Base-by-base conservation (phyloP, 2,113 vertebrate genomes). In the Actenoides lindsayi region DNA sequence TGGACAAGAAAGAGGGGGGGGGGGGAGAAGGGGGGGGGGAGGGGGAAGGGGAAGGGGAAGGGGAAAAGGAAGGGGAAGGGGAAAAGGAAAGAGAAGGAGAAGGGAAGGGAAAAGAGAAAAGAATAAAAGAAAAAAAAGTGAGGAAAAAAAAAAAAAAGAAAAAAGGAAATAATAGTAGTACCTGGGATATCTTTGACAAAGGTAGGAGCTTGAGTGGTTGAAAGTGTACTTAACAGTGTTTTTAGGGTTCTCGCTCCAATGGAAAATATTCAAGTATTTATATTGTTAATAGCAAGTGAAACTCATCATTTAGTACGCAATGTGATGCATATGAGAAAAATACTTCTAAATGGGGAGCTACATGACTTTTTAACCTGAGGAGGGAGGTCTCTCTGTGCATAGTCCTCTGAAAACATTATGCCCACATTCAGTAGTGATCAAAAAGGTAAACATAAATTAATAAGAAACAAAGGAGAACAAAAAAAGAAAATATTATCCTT, bases 91-190 rank as follows among this genome's bases (percentile, higher is more conserved):
- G 9, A 12, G 30, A 56, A 30, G 51, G 54, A 56, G 30, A 56
- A 17, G 17, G 27, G 6, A 3, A 54, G 27, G 9, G 8, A 9
- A 16, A 37, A 30, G 6, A 6, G 3, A 5, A 33, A 20, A 6
- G 5, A 7, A 2, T 4, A 6, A 5, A 13, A 12, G 2, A 8
- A 3, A 12, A 31, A 10, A 8, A 37, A 37, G 37, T 37, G 37
- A 37, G 37, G 8, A 8, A 13, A 16, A 12, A 8, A 9, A 39
- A 6, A 18, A 9, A 13, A 24, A 9, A 5, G 11, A 39, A 25
- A 48, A 9, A 21, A 9, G 7, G 50, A 51, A 51, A 51, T 51
- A 51, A 51, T 13, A 46, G 2, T 33, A 54, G 2, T 37, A 62
- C 4, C 27, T 56, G 41, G 13, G 33, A 39, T 63, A 63, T 35